phyloP scores from a whole-genome alignment of 2,888 invertebrate genomes.

The Napeogenes inachia region DNA sequence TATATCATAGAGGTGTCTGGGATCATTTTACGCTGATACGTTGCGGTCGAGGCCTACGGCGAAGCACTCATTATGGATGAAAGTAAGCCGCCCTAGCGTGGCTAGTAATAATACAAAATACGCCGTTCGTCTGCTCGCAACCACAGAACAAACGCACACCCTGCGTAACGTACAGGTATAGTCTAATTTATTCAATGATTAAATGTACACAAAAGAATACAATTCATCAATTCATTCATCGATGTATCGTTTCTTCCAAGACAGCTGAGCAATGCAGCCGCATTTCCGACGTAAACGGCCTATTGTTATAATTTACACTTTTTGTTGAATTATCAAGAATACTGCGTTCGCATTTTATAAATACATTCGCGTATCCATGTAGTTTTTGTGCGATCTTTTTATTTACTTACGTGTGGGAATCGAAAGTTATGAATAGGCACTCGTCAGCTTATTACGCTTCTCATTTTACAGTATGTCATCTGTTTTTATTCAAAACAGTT shows the following conservation, averaged over 20 bases:
- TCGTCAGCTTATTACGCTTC: conserved; percentile 17
- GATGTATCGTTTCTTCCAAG: conserved; percentile 14
- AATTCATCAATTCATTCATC: conserved; percentile 31
- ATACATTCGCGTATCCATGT: conserved; percentile 29
- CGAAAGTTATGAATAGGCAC: conserved; percentile 31
- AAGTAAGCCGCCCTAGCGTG: conserved; percentile 52
- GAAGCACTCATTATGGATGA: conserved; percentile 60
- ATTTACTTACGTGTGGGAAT: conserved; percentile 37
- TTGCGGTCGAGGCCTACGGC: conserved; percentile 51
- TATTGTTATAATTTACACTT: conserved; percentile 59
- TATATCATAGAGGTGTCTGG: conserved; percentile 27
- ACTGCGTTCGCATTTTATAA: conserved; percentile 36
- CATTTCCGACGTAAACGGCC: conserved; percentile 64
- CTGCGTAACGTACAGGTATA: conserved; percentile 57
- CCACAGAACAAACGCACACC: conserved; percentile 53
- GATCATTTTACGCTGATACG: conserved; percentile 46
- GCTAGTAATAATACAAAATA: conserved; percentile 62
- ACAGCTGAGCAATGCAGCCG: conserved; percentile 34
- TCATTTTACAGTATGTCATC: conserved; percentile 25
- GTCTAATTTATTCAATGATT: not conserved
- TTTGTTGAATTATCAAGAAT: conserved; percentile 52
- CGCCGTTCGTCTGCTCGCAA: conserved; percentile 52
- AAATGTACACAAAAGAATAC: not conserved
- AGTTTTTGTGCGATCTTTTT: conserved; percentile 39
- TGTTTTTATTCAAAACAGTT: conserved; percentile 11